These are phyloP conservation scores for Psilopogon haemacephalus DNA, from an alignment of 2,113 vertebrate genomes.

Conservation along the genomic window DNA sequence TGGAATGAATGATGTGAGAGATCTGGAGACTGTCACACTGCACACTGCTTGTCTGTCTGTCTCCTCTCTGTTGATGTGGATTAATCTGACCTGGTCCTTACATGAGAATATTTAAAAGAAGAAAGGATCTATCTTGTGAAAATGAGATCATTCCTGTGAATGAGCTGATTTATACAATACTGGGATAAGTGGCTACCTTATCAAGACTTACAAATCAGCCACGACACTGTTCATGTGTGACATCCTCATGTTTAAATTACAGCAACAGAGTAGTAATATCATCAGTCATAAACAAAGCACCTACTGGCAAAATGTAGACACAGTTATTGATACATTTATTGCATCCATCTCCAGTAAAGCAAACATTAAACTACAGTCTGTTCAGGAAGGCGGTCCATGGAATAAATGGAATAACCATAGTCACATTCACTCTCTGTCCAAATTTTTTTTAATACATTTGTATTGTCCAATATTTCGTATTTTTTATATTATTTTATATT, in stretches of 20 bases:
- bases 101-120: neutral
- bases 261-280: neutral
- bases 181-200: neutral
- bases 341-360: neutral
- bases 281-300: neutral
- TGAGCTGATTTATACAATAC: neutral
- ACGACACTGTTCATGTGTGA: neutral
- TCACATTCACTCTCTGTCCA: neutral
- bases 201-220: neutral
- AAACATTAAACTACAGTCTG: neutral
- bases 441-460: no score
- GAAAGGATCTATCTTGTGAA: neutral
- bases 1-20: neutral
- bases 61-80: neutral
- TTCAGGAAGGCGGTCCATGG: neutral
- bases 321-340: neutral
- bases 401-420: neutral
- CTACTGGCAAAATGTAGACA: neutral
- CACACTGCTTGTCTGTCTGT: neutral
- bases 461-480: no score
- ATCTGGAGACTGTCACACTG: neutral
- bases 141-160: neutral
- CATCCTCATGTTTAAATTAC: neutral
- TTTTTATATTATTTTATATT: no score
- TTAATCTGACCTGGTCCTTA: neutral